These are phyloP conservation scores for Podarcis lilfordi DNA, from an alignment of 2,797 vertebrate genomes.

Conservation along the genomic window DNA sequence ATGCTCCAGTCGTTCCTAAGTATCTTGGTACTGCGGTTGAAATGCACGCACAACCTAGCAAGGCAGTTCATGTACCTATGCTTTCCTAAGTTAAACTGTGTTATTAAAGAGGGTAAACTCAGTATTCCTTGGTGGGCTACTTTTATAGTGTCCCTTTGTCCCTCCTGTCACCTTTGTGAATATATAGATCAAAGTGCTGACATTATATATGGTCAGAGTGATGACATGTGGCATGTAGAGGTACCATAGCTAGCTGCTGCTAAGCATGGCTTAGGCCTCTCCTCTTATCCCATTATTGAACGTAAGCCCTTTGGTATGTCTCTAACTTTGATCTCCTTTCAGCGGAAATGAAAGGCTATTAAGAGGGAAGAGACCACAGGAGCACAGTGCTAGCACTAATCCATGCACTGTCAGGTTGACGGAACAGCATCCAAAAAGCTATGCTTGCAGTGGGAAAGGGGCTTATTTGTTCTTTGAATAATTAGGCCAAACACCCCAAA, in stretches of 20 bases:
- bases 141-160: constrained; percentile 2
- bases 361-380: constrained; percentile 60
- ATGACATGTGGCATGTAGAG: constrained; percentile 37
- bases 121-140: not conserved
- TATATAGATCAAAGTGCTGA: not conserved
- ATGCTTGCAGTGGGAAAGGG: constrained; percentile 14
- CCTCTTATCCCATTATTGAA: constrained; percentile 70
- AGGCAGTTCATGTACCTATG: not conserved
- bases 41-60: too few relatives aligned
- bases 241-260: constrained; percentile 57
- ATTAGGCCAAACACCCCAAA: constrained; percentile 35
- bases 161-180: constrained; percentile 1
- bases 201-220: not conserved
- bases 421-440: constrained; percentile 24
- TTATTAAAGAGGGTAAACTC: not conserved
- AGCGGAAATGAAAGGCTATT: constrained; percentile 66
- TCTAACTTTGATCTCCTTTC: constrained; percentile 69
- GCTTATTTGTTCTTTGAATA: not conserved
- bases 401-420: constrained; percentile 53
- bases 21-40: not conserved
- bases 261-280: constrained; percentile 55
- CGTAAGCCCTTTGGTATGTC: constrained; percentile 66
- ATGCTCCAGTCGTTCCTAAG: too few relatives aligned
- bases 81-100: not conserved
- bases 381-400: constrained; percentile 64